Conservation (phyloP, 2,797 vertebrate genomes). For the Chaetophractus vellerosus region DNA sequence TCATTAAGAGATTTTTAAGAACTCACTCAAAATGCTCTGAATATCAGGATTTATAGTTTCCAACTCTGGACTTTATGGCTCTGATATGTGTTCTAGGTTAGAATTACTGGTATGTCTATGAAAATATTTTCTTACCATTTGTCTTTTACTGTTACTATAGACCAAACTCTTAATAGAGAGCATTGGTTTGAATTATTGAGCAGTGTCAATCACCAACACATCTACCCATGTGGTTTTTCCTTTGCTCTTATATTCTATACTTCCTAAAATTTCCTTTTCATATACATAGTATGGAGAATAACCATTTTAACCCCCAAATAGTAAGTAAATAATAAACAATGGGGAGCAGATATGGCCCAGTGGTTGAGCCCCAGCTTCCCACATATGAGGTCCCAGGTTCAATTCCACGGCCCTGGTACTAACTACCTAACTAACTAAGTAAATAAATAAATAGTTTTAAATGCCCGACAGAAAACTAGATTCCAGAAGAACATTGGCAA, state of each 20-base stretch:
- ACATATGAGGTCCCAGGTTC: too few species aligned
- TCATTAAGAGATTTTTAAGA: slow-evolving; percentile 40
- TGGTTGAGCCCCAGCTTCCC: too few species aligned
- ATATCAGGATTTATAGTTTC: slow-evolving; percentile 7
- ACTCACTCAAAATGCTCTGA: slow-evolving; percentile 46
- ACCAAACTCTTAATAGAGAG: slow-evolving; percentile 2
- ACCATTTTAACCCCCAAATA: slow-evolving; percentile 43
- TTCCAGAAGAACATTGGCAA: slow-evolving; percentile 76
- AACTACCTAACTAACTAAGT: too few species aligned
- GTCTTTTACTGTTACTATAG: not conserved
- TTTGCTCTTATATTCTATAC: slow-evolving; percentile 38
- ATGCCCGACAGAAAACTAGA: slow-evolving; percentile 22
- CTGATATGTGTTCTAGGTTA: slow-evolving; percentile 11
- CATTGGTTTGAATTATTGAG: slow-evolving; percentile 57
- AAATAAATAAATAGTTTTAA: not conserved
- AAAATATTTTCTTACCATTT: slow-evolving; percentile 33
- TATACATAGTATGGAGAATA: slow-evolving; percentile 18
- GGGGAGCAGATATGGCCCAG: too few species aligned
- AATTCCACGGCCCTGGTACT: too few species aligned
- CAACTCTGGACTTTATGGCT: not conserved
- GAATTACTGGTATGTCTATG: slow-evolving; percentile 53
- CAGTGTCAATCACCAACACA: not conserved
- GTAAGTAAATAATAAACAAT: slow-evolving; percentile 18
- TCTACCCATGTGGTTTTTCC: slow-evolving; percentile 19
- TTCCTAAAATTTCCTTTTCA: slow-evolving; percentile 26